phyloP scores from a whole-genome alignment of 2,113 vertebrate species.

The Elachura formosa region DNA sequence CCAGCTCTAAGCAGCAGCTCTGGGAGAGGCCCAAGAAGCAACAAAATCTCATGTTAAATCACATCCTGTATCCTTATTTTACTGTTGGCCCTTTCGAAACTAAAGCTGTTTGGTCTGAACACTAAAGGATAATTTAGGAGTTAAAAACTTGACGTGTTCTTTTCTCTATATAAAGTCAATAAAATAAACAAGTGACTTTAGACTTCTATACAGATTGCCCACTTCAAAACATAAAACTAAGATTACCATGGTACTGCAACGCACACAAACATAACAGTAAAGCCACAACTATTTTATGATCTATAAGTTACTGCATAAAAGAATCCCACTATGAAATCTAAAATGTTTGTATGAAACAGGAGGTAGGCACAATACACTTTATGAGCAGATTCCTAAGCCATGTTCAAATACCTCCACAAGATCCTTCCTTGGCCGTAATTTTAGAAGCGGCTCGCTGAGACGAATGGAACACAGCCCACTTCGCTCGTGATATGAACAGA shows the following conservation, averaged over 20 bases:
- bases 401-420: conserved; percentile 83
- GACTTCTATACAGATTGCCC: not conserved
- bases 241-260: not conserved
- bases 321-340: not conserved
- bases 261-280: fast-evolving
- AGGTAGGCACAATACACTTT: not conserved
- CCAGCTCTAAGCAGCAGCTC: not conserved
- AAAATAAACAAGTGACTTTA: not conserved
- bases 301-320: not conserved
- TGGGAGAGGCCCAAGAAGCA: not conserved
- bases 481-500: conserved; percentile 88
- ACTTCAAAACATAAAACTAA: not conserved
- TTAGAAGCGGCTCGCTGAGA: conserved; percentile 90
- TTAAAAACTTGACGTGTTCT: not conserved
- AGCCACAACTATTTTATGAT: not conserved
- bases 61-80: not conserved
- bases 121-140: not conserved
- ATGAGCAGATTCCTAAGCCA: not conserved
- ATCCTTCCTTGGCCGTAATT: conserved; percentile 89
- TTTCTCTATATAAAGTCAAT: not conserved
- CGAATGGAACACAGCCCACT: conserved; percentile 93
- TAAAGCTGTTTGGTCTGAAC: not conserved
- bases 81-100: not conserved
- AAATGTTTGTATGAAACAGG: not conserved
- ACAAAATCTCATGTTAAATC: not conserved